phyloP scores from a whole-genome alignment of 2,113 vertebrate genomes.

The Pipa parva region DNA sequence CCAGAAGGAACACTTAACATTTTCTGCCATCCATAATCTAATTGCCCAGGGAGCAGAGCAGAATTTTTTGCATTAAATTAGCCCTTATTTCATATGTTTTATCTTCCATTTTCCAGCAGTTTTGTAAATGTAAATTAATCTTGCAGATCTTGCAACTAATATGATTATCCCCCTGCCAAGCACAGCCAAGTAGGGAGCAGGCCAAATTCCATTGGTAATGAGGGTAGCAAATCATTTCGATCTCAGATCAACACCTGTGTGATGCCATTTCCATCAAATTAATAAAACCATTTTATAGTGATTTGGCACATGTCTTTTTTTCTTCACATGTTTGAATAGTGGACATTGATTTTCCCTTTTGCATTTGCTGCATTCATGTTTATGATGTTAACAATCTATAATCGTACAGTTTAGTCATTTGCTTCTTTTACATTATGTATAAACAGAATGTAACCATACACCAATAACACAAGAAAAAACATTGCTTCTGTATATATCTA shows the following conservation, averaged over 20 bases:
- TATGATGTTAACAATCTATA: too few species aligned
- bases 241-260: conserved; percentile 42
- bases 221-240: conserved; percentile 38
- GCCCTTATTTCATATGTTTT: conserved; percentile 55
- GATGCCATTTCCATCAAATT: conserved; percentile 50
- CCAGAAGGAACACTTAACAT: conserved; percentile 61
- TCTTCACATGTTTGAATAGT: too few species aligned
- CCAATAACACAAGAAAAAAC: too few species aligned
- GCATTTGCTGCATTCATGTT: too few species aligned
- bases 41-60: conserved; percentile 58
- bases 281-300: conserved; percentile 37
- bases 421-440: too few species aligned
- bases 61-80: conserved; percentile 74
- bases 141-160: conserved; percentile 54
- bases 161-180: conserved; percentile 61
- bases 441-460: too few species aligned
- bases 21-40: conserved; percentile 66
- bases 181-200: conserved; percentile 48
- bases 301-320: conserved; percentile 18
- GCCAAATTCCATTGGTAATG: conserved; percentile 51
- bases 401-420: too few species aligned
- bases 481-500: too few species aligned
- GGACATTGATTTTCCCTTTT: too few species aligned
- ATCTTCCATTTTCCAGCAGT: conserved; percentile 48
- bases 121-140: conserved; percentile 61